These are phyloP conservation scores for Melanotaenia trifasciata DNA, from an alignment of 2,797 vertebrate genomes.

Conservation along the genomic window DNA sequence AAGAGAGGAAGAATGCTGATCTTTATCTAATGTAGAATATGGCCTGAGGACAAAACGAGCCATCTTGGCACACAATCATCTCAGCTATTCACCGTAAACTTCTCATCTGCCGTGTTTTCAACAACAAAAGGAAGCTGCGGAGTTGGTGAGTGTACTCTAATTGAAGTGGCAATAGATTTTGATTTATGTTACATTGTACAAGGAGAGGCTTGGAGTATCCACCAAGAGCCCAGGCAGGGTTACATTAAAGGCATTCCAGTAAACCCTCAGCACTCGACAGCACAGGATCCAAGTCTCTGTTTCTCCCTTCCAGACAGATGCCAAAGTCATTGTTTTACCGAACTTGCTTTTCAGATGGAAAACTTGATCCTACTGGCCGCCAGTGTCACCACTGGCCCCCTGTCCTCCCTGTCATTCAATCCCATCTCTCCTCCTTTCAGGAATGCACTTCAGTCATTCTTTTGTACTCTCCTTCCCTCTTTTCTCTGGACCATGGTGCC, in stretches of 20 bases:
- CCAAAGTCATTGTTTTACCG: conserved; percentile 79
- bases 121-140: conserved; percentile 35
- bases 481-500: conserved; percentile 69
- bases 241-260: conserved; percentile 80
- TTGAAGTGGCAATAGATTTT: conserved; percentile 59
- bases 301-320: conserved; percentile 79
- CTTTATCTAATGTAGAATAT: conserved; percentile 73
- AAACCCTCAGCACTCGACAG: conserved; percentile 59
- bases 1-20: conserved; percentile 68
- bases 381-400: conserved; percentile 77
- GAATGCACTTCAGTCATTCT: conserved; percentile 81
- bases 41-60: conserved; percentile 67
- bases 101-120: conserved; percentile 50
- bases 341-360: conserved; percentile 70
- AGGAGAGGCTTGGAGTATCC: conserved; percentile 67
- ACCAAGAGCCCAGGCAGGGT: conserved; percentile 65
- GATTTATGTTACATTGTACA: conserved; percentile 66
- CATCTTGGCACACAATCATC: conserved; percentile 59
- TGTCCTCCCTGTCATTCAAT: conserved; percentile 80
- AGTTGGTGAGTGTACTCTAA: conserved; percentile 59
- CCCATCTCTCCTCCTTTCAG: conserved; percentile 76
- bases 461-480: conserved; percentile 60
- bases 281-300: conserved; percentile 64
- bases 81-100: conserved; percentile 57
- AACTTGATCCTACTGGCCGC: conserved; percentile 76